phyloP scores from a whole-genome alignment of 2,888 invertebrate genomes.

The Dromius quadrimaculatus region DNA sequence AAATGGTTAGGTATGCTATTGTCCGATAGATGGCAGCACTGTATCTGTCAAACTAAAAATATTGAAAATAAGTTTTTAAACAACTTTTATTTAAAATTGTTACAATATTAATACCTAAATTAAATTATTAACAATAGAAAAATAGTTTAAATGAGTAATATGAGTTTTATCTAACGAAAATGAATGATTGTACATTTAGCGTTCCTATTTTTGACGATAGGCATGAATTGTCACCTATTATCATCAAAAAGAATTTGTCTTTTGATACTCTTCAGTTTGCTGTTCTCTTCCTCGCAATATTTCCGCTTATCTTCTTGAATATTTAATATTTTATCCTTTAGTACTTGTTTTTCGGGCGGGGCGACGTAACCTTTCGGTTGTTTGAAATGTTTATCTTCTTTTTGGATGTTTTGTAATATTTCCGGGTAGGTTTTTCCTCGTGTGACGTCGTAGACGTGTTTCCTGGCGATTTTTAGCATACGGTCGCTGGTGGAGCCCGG shows the following conservation, averaged over 20 bases:
- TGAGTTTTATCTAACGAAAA: too few relatives aligned
- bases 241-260: conserved; percentile 64
- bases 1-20: too few relatives aligned
- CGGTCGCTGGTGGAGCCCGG: conserved; percentile 79
- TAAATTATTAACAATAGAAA: too few relatives aligned
- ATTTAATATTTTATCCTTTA: conserved; percentile 69
- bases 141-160: too few relatives aligned
- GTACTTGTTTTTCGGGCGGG: conserved; percentile 63
- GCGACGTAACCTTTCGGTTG: conserved; percentile 71
- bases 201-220: not conserved
- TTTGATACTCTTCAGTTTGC: conserved; percentile 61
- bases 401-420: conserved; percentile 67
- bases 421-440: conserved; percentile 76
- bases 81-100: too few relatives aligned
- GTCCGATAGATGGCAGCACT: too few relatives aligned
- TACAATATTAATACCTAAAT: too few relatives aligned
- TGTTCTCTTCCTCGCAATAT: conserved; percentile 24
- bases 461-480: conserved; percentile 78
- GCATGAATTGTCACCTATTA: not conserved
- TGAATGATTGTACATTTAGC: not conserved
- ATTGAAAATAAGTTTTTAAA: too few relatives aligned
- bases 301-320: conserved; percentile 59
- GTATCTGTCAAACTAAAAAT: too few relatives aligned
- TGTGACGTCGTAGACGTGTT: conserved; percentile 75
- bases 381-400: conserved; percentile 61